Evolutionary conservation across 1,140 invertebrate species (phyloP), one percentile per base, ranked within the genome.

Genomic region (Popillia japonica): DNA sequence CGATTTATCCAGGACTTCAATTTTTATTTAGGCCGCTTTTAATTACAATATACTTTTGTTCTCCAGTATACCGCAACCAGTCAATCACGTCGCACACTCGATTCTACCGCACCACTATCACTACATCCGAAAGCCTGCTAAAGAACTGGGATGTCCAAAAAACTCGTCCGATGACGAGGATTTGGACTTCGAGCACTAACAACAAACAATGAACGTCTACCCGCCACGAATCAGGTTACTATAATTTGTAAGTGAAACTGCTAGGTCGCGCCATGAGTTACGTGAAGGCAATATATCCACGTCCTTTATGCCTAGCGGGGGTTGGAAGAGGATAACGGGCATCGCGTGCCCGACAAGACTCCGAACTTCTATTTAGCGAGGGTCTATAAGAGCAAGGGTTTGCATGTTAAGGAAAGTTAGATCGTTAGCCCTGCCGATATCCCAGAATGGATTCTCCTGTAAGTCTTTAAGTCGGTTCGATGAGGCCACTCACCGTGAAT

Each of bases 331-430:
- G 61, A 68, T 68, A 68, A 68, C 22, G 61, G 61, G 27, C 27
- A 68, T 68, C 61, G 61, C 61, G 61, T 68, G 61, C 61, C 20
- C 20, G 22, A 11, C 61, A 68, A 34, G 20, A 68, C 22, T 68
- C 7, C 7, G 22, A 68, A 68, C 61, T 68, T 34, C 61, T 68
- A 68, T 68, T 68, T 68, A 68, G 61, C 61, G 10, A 68, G 22
- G 61, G 22, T 22, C 17, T 68, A 55, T 55, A 68, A 68, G 61
- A 68, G 61, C 61, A 68, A 68, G 61, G 61, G 61, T 68, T 68
- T 68, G 61, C 61, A 68, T 68, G 61, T 68, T 68, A 68, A 68
- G 61, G 61, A 68, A 68, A 68, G 61, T 68, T 68, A 68, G 61
- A 68, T 68, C 61, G 61, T 68, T 68, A 68, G 61, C 27, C 61